Base-by-base conservation (phyloP, 2,888 invertebrate genomes). In the Periphyllus acericola region DNA sequence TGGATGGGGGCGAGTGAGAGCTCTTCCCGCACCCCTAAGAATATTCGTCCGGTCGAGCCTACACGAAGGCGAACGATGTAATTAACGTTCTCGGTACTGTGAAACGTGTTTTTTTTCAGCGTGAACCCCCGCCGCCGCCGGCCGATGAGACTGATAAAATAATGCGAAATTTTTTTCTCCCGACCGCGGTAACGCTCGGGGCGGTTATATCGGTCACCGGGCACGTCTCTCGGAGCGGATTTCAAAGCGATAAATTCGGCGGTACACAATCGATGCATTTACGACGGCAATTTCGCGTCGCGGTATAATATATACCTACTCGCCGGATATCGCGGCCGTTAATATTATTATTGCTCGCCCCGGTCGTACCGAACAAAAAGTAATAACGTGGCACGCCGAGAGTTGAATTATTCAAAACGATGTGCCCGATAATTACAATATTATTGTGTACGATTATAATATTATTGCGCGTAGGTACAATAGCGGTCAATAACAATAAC, bases 381-480 rank as follows among this genome's bases (percentile, higher is more conserved):
- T 36, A 74, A 83, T 74, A 72, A 55, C n/a, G n/a, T 52, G 29
- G 11, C 36, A 34, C 19, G 29, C n/a, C n/a, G n/a, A n/a, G 29
- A 36, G n/a, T 83, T 74, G 60, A 60, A 74, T 83, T 83, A 74
- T 75, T 74, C 19, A 4, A 83, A 75, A 74, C 21, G 34, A 36
- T 36, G 74, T 52, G 60, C 40, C 72, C 34, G 46, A 71, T 82
- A 82, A 82, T 82, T 71, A 29, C 72, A 5, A 36, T n/a, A 36
- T 36, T 6, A 36, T 36, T 36, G 36, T 36, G 6, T 36, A 46
- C 60, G 60, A 9, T 3, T 21, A 21, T 25, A 60, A 52, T 60
- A 60, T 60, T 60, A 25, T 8, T 8, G 21, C 2, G 2, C 60
- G 60, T 60, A 52, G 8, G 9, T 8, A 21, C 5, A 60, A 1